These are phyloP conservation scores for Hofmannophila pseudospretella DNA, from an alignment of 2,888 invertebrate species.

Conservation along the genomic window DNA sequence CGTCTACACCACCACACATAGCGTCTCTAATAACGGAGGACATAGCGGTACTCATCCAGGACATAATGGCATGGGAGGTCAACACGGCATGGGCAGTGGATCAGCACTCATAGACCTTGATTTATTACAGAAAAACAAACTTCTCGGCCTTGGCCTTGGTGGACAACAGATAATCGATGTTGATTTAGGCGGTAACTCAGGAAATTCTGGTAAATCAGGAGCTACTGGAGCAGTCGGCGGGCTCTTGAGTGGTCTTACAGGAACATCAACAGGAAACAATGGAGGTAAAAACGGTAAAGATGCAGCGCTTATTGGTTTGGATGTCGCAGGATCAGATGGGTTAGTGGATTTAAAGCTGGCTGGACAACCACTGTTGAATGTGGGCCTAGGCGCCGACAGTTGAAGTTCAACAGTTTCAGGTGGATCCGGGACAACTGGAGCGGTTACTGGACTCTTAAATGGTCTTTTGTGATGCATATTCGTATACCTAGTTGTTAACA, in stretches of 20 bases:
- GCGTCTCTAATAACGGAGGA: background rate
- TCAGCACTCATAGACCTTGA: background rate
- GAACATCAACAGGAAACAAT: too few species aligned
- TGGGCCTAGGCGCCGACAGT: background rate
- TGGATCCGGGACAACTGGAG: background rate
- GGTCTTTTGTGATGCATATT: background rate
- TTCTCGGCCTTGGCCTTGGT: background rate
- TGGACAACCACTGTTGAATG: background rate
- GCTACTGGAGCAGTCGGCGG: too few species aligned
- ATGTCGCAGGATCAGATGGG: background rate
- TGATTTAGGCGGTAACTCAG: background rate
- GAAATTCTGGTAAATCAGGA: background rate
- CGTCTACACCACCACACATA: constrained; percentile 42
- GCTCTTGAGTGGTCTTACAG: too few species aligned
- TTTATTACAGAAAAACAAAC: background rate
- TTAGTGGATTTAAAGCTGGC: background rate
- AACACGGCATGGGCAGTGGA: too few species aligned
- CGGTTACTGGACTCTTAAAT: background rate
- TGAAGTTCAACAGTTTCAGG: background rate
- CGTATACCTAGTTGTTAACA: background rate
- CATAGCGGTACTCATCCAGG: background rate
- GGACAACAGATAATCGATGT: background rate
- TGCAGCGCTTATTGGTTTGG: background rate
- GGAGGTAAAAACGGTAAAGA: background rate
- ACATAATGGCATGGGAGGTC: background rate